Evolutionary conservation across 2,113 vertebrate genomes (phyloP), one percentile per base, ranked within the genome.

Genomic region (Charina bottae): DNA sequence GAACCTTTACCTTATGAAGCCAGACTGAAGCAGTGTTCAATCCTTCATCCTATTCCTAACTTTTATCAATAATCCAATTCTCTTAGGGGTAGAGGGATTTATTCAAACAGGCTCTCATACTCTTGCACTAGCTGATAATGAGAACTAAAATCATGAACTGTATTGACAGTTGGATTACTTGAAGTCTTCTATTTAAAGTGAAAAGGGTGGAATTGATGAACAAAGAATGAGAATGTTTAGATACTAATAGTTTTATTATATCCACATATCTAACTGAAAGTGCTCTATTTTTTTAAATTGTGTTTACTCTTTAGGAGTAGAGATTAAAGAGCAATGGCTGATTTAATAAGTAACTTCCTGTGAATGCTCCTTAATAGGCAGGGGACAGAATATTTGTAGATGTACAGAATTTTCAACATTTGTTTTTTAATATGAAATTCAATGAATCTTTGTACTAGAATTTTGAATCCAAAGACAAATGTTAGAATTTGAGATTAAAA

Each of bases 181-280:
- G 59, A 5, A 19, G 24, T 21, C 59, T 89, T 91, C 59, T 9
- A 24, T 4, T 6, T 17, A 55, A 49, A 9, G 24, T 54, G 37
- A 86, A 85, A 78, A 53, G 78, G 49, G n/a, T 5, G 68, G 13
- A 78, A 1, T 2, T 56, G 68, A 28, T n/a, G 1, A 37, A 23
- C 15, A 42, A 23, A n/a, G 55, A 54, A 49, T 49, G 87, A 0
- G 0, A 49, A 58, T 54, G 88, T n/a, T 46, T 1, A 37, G 93
- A 58, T 10, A 6, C 49, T 56, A 4, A 11, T 53, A 2, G 13
- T 56, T 23, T 42, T 0, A 0, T 88, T 56, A 37, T 33, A 1
- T 59, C 87, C 15, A 10, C 1, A 28, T 4, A 33, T 1, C 0
- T 86, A 33, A 56, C 4, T 46, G 7, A 83, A 89, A 13, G 54